Percentiles rank a stretch among this genome's conserved stretches.
Conservation (phyloP, 1,140 invertebrate genomes). For the Pachypeltis micranthus region DNA sequence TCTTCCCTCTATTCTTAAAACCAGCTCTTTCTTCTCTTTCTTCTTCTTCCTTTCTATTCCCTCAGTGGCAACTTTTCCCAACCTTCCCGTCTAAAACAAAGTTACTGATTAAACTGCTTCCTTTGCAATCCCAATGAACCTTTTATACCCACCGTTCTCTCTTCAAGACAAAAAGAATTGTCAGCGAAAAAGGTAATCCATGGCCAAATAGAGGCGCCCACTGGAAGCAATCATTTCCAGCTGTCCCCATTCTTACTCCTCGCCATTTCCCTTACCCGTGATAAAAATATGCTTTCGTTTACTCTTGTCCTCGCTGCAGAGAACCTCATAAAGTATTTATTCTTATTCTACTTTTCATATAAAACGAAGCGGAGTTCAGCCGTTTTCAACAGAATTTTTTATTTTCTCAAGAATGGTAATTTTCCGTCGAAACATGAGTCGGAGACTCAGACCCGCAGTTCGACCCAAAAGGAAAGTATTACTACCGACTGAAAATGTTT, state of each 20-base stretch:
- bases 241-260: not conserved
- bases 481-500: too few species aligned
- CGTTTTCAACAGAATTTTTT: too few species aligned
- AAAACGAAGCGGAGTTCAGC: too few species aligned
- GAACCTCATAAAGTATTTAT: too few species aligned
- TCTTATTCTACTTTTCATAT: too few species aligned
- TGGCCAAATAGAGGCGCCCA: not conserved
- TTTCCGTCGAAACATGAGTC: too few species aligned
- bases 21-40: not conserved
- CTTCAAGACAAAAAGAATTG: not conserved
- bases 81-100: not conserved
- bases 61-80: not conserved
- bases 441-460: too few species aligned
- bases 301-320: too few species aligned
- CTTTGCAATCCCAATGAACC: not conserved
- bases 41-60: not conserved
- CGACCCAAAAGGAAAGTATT: too few species aligned
- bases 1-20: not conserved
- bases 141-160: not conserved
- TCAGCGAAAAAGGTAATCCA: not conserved
- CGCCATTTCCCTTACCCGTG: too few species aligned
- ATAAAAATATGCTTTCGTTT: too few species aligned
- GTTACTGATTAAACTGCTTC: not conserved
- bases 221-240: not conserved
- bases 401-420: too few species aligned